phyloP scores from a whole-genome alignment of 1,140 invertebrate species.

The Lordiphosa stackelbergi region DNA sequence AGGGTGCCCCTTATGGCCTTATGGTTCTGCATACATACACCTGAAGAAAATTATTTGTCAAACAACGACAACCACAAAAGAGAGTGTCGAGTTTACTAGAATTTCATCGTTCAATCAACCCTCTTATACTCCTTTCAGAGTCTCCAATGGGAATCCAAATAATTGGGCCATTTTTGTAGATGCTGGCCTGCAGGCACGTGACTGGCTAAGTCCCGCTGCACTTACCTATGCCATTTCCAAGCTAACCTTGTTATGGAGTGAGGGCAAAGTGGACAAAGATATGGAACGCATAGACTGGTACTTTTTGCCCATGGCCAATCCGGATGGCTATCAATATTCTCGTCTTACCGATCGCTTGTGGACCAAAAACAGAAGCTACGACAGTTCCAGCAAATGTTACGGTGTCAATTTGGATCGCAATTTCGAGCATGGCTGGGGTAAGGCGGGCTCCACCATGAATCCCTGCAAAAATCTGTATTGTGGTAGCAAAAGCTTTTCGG shows the following conservation, averaged over 20 bases:
- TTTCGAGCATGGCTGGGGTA: conserved; percentile 87
- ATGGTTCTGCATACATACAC: too few species aligned
- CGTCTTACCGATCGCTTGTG: conserved; percentile 81
- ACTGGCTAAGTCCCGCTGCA: conserved; percentile 92
- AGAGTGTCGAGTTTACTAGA: too few species aligned
- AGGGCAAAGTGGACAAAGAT: conserved; percentile 77
- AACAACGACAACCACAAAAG: too few species aligned
- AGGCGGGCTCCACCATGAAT: conserved; percentile 86
- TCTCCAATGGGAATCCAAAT: conserved; percentile 81
- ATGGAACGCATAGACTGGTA: conserved; percentile 89
- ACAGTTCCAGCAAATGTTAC: conserved; percentile 81
- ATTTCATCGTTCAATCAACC: background rate
- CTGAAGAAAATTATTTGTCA: too few species aligned
- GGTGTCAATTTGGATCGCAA: conserved; percentile 90
- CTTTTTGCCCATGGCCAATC: conserved; percentile 84
- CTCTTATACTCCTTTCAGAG: conserved; percentile 70
- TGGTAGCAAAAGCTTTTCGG: conserved; percentile 88
- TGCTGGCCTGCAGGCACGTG: conserved; percentile 87
- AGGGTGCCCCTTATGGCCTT: too few species aligned
- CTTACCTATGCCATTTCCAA: conserved; percentile 87
- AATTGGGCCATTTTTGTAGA: conserved; percentile 83
- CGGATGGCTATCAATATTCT: conserved; percentile 85
- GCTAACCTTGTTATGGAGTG: conserved; percentile 82
- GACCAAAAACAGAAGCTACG: conserved; percentile 83
- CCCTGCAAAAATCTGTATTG: conserved; percentile 88